A percentile compares a stretch with the other conserved stretches of the same genome.
Conservation (phyloP, 64 coral and sea anemone species). For the Orbicella faveolata region DNA sequence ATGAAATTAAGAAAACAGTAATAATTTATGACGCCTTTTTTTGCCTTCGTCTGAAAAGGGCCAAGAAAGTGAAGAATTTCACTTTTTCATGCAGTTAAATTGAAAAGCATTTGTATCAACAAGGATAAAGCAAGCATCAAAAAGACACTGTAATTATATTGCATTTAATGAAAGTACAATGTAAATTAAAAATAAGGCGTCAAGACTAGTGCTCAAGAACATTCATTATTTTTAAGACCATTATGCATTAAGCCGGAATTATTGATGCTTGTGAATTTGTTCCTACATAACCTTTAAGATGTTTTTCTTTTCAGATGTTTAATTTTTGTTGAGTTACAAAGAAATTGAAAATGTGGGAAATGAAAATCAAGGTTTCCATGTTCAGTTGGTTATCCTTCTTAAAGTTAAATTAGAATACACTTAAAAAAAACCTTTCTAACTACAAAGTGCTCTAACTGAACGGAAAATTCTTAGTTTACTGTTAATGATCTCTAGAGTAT, state of each 20-base stretch:
- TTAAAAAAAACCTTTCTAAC: neutral
- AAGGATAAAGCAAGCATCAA: neutral
- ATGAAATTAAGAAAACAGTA: neutral
- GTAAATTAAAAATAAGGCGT: neutral
- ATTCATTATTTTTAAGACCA: neutral
- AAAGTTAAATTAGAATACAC: neutral
- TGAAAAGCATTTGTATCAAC: slow-evolving; percentile 16
- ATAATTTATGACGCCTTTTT: neutral
- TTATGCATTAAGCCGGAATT: neutral
- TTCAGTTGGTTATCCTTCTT: neutral
- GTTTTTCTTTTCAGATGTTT: neutral
- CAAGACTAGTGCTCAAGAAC: neutral
- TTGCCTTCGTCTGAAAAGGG: neutral
- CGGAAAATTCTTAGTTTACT: neutral
- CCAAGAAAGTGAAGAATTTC: neutral
- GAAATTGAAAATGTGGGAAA: neutral
- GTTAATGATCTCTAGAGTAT: slow-evolving; percentile 10
- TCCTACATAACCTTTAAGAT: neutral
- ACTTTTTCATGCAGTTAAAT: neutral
- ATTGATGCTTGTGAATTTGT: neutral
- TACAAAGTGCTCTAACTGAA: neutral
- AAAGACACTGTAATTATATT: neutral
- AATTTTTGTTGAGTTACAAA: neutral
- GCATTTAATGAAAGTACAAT: neutral
- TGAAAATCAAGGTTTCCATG: too few relatives aligned